Conservation (phyloP, 2,113 vertebrate species). For the Plecotus auritus region DNA sequence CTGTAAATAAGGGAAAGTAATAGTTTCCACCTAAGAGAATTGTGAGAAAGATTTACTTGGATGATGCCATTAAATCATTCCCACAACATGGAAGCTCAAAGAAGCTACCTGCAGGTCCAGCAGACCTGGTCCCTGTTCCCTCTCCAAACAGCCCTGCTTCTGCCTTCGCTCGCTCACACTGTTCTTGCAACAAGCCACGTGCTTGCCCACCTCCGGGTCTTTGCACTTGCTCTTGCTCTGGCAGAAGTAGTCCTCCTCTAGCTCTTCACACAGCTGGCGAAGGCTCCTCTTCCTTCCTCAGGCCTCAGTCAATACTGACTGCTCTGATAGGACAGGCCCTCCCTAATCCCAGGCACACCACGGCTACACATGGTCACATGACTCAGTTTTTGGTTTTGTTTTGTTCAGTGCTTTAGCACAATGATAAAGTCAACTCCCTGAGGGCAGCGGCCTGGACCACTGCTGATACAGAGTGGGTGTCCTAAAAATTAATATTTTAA, state of each 20-base stretch:
- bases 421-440: not conserved
- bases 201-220: not conserved
- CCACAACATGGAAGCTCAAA: not conserved
- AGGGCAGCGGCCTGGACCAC: not conserved
- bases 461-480: not conserved
- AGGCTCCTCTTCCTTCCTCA: not conserved
- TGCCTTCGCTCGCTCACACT: not conserved
- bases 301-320: not conserved
- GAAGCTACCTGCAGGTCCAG: not conserved
- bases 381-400: not conserved
- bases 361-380: not conserved
- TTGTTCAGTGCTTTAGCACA: not conserved
- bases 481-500: not conserved
- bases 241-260: not conserved
- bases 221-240: not conserved
- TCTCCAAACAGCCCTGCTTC: not conserved
- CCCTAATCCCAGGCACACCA: not conserved
- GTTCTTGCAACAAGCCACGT: not conserved
- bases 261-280: not conserved
- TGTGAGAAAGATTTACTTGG: not conserved
- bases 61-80: not conserved
- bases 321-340: not conserved
- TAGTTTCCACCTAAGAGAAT: not conserved
- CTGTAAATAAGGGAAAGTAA: not conserved
- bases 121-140: not conserved